phyloP scores from a whole-genome alignment of 2,113 vertebrate species.

The Struthidea cinerea region DNA sequence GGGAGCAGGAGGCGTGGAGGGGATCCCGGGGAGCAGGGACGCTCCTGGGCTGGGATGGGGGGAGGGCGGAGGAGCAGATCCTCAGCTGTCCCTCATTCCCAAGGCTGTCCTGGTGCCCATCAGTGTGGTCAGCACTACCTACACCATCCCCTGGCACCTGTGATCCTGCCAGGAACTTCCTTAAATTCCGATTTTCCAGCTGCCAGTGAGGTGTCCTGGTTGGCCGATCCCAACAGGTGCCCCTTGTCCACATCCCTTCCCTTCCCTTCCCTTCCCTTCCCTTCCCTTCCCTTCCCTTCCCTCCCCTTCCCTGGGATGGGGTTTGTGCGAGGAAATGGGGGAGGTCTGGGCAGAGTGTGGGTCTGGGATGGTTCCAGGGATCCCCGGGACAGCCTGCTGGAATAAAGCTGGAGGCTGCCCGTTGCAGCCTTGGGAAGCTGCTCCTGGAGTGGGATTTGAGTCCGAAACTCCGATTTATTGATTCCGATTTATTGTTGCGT shows the following conservation, averaged over 20 bases:
- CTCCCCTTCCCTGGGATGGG: accelerated
- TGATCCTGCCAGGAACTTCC: not conserved
- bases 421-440: not conserved
- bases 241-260: not conserved
- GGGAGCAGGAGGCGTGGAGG: not conserved
- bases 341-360: not conserved
- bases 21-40: not conserved
- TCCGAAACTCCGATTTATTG: accelerated
- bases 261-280: not conserved
- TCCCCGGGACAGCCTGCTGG: not conserved
- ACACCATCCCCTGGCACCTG: not conserved
- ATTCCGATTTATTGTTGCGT: not conserved
- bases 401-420: not conserved
- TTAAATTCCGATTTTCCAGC: not conserved
- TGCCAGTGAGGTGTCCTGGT: not conserved
- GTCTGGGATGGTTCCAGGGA: not conserved
- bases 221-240: not conserved
- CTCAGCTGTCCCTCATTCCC: not conserved
- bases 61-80: not conserved
- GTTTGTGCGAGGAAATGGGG: accelerated
- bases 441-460: not conserved
- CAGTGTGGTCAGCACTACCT: not conserved
- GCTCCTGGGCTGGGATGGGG: accelerated
- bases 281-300: not conserved
- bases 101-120: not conserved